These are phyloP conservation scores for Chionoecetes opilio DNA, from an alignment of 1,140 invertebrate genomes.

Conservation along the genomic window DNA sequence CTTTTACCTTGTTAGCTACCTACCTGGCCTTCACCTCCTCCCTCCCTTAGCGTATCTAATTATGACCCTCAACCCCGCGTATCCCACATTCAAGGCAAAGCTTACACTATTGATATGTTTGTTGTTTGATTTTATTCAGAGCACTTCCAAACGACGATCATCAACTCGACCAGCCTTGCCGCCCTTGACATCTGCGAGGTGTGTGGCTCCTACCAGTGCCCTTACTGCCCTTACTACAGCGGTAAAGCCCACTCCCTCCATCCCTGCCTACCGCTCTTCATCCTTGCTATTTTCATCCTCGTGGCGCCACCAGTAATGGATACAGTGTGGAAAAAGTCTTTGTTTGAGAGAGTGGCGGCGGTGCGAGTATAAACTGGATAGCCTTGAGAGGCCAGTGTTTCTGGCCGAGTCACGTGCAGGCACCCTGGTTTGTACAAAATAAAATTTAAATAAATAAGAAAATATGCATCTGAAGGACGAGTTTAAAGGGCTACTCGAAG, in stretches of 20 bases:
- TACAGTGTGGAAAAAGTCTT: neutral
- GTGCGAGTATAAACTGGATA: neutral
- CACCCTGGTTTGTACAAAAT: neutral
- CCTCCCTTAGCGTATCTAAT: no score
- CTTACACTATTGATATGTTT: no score
- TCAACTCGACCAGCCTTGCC: slow-evolving; percentile 86
- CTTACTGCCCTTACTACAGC: slow-evolving; percentile 86
- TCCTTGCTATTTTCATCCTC: neutral
- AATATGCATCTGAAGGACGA: neutral
- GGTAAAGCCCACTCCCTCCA: neutral
- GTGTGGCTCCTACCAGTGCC: slow-evolving; percentile 88
- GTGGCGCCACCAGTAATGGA: neutral
- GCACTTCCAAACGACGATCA: slow-evolving; percentile 86
- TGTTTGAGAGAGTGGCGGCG: neutral
- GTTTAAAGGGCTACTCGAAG: neutral
- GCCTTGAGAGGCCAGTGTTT: neutral
- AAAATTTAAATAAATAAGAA: neutral
- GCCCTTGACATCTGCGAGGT: slow-evolving; percentile 87
- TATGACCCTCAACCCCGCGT: no score
- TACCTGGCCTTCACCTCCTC: no score
- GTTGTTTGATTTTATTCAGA: slow-evolving; percentile 83
- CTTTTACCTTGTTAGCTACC: no score
- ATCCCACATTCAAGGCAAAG: neutral
- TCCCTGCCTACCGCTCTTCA: neutral
- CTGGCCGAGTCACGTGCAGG: neutral